phyloP scores from a whole-genome alignment of 1,140 invertebrate genomes.

The Drosophila arawakana region DNA sequence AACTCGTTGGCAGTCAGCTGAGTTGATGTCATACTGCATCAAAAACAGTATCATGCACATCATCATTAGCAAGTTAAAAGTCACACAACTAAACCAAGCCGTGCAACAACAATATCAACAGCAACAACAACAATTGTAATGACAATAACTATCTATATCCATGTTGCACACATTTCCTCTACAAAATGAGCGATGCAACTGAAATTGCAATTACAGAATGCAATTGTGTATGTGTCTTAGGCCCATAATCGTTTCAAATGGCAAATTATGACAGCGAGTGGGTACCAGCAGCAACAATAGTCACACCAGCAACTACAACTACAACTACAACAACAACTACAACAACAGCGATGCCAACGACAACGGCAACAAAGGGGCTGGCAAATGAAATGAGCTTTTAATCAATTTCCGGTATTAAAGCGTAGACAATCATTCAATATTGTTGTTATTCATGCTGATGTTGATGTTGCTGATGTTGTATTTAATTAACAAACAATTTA shows the following conservation, averaged over 20 bases:
- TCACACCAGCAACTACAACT: conserved; percentile 7
- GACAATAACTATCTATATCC: conserved; percentile 34
- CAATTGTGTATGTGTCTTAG: conserved; percentile 34
- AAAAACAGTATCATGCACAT: conserved; percentile 2
- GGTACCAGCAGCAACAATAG: conserved; percentile 41
- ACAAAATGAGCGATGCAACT: conserved; percentile 36
- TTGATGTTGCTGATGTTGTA: conserved; percentile 63
- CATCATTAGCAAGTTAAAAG: conserved; percentile 31
- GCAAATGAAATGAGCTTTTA: conserved; percentile 81
- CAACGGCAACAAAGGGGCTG: conserved; percentile 18
- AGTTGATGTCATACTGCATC: neutral
- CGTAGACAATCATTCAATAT: conserved; percentile 62
- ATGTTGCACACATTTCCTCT: conserved; percentile 45
- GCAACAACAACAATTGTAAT: conserved; percentile 11
- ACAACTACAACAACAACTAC: neutral
- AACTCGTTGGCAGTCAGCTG: conserved; percentile 7
- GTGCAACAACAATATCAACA: conserved; percentile 21
- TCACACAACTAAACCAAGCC: conserved; percentile 28
- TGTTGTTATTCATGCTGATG: conserved; percentile 31
- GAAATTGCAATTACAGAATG: conserved; percentile 47
- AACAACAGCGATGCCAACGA: conserved; percentile 14
- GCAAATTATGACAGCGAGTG: conserved; percentile 71
- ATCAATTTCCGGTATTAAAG: conserved; percentile 83
- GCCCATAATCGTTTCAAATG: conserved; percentile 77
- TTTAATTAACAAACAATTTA: conserved; percentile 83